phyloP scores from a whole-genome alignment of 1,140 invertebrate genomes.

The Marisa cornuarietis region DNA sequence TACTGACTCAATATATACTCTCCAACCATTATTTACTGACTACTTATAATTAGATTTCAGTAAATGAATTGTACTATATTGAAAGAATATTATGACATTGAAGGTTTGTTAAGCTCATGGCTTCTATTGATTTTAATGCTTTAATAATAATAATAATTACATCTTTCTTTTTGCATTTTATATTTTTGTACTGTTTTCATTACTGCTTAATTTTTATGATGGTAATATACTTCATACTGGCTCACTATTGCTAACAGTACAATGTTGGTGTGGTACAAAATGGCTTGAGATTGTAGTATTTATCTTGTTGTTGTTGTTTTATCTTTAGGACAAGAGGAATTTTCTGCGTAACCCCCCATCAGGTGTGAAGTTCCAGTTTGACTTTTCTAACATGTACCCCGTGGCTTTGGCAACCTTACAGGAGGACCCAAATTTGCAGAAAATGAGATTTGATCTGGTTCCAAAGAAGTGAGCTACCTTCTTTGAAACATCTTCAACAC shows the following conservation, averaged over 20 bases:
- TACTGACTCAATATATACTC: no score
- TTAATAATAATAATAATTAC: no score
- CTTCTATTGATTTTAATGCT: no score
- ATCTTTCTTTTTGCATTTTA: no score
- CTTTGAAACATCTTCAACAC: not conserved
- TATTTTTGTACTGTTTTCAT: no score
- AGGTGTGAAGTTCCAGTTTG: constrained; percentile 94
- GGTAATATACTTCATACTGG: not conserved
- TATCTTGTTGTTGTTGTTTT: constrained; percentile 37
- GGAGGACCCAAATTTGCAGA: constrained; percentile 93
- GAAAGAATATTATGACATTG: no score
- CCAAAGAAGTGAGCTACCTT: constrained; percentile 81
- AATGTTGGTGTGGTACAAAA: no score
- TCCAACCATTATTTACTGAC: no score
- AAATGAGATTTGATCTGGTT: constrained; percentile 98
- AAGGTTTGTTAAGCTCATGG: no score
- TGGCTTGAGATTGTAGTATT: no score
- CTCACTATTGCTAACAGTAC: not conserved
- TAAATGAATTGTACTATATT: no score
- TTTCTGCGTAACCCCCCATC: constrained; percentile 95
- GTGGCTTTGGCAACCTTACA: constrained; percentile 92
- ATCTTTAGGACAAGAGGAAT: constrained; percentile 89
- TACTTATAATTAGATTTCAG: no score
- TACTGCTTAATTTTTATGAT: not conserved
- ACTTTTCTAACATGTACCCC: constrained; percentile 87